Percentiles rank a stretch among this genome's conserved stretches.
These are phyloP conservation scores for Drosophila cardini DNA, from an alignment of 1,140 invertebrate species.

Conservation along the genomic window DNA sequence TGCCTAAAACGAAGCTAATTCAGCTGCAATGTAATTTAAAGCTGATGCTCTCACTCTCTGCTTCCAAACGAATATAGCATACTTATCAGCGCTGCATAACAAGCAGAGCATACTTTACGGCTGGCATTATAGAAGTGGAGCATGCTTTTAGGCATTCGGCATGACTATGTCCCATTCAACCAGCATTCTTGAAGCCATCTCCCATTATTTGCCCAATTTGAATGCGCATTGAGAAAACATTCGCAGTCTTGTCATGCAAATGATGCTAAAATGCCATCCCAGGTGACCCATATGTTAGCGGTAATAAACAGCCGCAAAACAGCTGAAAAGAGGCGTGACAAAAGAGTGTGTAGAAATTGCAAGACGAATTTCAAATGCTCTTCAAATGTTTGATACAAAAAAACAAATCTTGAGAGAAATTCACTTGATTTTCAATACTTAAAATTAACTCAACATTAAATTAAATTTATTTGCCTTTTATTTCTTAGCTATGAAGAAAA, in stretches of 20 bases:
- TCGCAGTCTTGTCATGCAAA: constrained; percentile 61
- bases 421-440: too few relatives aligned
- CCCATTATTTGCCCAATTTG: constrained; percentile 65
- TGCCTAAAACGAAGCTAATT: constrained; percentile 67
- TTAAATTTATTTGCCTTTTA: neutral
- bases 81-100: constrained; percentile 45
- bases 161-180: constrained; percentile 5
- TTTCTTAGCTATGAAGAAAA: neutral
- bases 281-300: constrained; percentile 75
- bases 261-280: constrained; percentile 63
- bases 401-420: neutral
- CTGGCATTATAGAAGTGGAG: constrained; percentile 57
- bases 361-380: constrained; percentile 8
- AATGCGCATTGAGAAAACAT: constrained; percentile 64
- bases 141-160: constrained; percentile 51
- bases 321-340: neutral
- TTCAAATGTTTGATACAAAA: neutral
- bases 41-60: constrained; percentile 41
- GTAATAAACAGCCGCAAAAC: constrained; percentile 59
- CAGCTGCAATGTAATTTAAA: constrained; percentile 34
- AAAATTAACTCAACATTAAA: neutral
- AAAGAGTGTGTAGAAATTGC: neutral
- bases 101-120: constrained; percentile 39
- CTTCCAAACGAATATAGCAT: constrained; percentile 2
- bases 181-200: neutral